Percentiles rank a stretch among this genome's conserved stretches.
phyloP scores from a whole-genome alignment of 2,888 invertebrate species.

The Steinernema hermaphroditum region DNA sequence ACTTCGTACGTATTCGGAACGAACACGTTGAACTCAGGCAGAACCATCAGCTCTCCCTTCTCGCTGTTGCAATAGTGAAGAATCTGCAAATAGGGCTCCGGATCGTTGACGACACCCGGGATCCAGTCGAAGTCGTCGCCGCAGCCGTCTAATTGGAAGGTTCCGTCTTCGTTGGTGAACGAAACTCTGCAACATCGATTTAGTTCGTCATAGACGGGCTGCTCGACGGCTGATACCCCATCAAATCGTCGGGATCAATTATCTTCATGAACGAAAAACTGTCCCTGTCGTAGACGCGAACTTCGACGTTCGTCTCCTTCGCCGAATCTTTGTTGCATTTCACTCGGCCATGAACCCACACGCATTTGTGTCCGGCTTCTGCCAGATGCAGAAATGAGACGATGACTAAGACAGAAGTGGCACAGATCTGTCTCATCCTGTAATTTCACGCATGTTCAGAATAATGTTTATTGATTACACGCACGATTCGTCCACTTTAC shows the following conservation, averaged over 20 bases:
- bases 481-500: too few species aligned
- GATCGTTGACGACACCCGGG: slow-evolving; percentile 58
- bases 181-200: slow-evolving; percentile 63
- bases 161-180: slow-evolving; percentile 62
- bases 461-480: background rate
- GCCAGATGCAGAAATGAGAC: slow-evolving; percentile 20
- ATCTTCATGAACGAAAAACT: slow-evolving; percentile 51
- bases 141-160: slow-evolving; percentile 64
- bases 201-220: too few species aligned
- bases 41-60: slow-evolving; percentile 55
- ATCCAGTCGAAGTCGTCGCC: slow-evolving; percentile 65
- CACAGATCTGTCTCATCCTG: slow-evolving; percentile 17
- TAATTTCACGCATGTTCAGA: background rate
- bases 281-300: slow-evolving; percentile 62
- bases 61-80: slow-evolving; percentile 63
- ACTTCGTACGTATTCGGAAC: slow-evolving; percentile 60
- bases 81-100: slow-evolving; percentile 58
- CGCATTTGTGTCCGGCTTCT: slow-evolving; percentile 53
- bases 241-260: slow-evolving; percentile 64
- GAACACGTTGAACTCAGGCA: slow-evolving; percentile 43
- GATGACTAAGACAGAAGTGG: background rate
- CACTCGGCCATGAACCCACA: slow-evolving; percentile 60
- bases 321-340: slow-evolving; percentile 55
- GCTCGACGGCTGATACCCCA: too few species aligned
- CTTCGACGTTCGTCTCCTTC: slow-evolving; percentile 63